phyloP scores from a whole-genome alignment of 30 jellyfish, hydroid and myxozoan genomes.

The Hydractinia symbiolongicarpus region DNA sequence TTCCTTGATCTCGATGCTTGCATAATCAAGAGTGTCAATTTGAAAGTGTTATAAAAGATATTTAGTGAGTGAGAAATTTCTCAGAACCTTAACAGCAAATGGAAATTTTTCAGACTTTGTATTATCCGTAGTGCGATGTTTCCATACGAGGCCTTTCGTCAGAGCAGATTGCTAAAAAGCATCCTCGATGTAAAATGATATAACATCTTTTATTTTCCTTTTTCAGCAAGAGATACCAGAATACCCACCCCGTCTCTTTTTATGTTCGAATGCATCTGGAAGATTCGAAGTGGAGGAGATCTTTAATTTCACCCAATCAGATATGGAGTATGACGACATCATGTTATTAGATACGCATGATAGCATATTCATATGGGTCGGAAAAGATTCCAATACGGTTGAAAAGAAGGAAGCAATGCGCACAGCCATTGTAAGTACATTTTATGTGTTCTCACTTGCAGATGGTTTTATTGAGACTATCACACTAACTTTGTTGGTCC shows the following conservation, averaged over 20 bases:
- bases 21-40: too few species aligned
- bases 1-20: neutral
- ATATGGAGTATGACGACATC: conserved; percentile 88
- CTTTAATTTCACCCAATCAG: conserved; percentile 73
- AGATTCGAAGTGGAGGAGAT: conserved; percentile 79
- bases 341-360: conserved; percentile 76
- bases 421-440: conserved; percentile 56
- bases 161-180: too few species aligned
- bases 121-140: too few species aligned
- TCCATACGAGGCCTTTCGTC: too few species aligned
- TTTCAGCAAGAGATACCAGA: conserved; percentile 67
- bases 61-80: too few species aligned
- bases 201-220: neutral
- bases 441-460: neutral
- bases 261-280: conserved; percentile 91
- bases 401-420: conserved; percentile 76
- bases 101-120: too few species aligned
- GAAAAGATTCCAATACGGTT: conserved; percentile 65
- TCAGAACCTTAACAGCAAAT: too few species aligned
- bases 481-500: too few species aligned
- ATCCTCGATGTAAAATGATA: too few species aligned
- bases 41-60: too few species aligned
- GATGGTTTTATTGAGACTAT: too few species aligned
- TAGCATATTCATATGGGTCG: conserved; percentile 79
- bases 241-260: conserved; percentile 80